Evolutionary conservation across 2,113 vertebrate species (phyloP), one percentile per base, ranked within the genome.

Genomic region (Regulus satrapa): DNA sequence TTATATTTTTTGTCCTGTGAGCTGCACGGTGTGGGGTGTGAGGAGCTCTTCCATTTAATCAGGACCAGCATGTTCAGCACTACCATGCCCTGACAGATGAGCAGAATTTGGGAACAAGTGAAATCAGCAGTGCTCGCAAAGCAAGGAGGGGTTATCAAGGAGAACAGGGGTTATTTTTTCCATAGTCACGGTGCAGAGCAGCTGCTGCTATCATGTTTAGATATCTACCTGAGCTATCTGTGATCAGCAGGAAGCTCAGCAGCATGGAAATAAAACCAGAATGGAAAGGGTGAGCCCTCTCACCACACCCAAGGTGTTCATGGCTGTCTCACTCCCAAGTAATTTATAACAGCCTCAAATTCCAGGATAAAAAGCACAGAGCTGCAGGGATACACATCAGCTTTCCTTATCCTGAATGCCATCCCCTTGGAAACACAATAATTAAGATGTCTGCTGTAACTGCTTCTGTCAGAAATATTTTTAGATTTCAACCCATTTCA

Each of bases 381-480:
- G 95, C 97, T 97, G 88, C 94, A 97, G 96, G 97, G 96, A 97
- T 93, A 96, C 94, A 79, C 96, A 73, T 97, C 98, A 98, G 85
- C 92, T 96, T 98, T 94, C 92, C 94, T 98, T 97, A 94, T 92
- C 86, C 11, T 49, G 92, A 36, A 95, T 98, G 98, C 95, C 98
- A 98, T 97, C 97, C 96, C 97, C 97, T 95, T 97, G 94, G 97
- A 98, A 98, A 98, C 96, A 96, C 92, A 97, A 97, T 98, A 98
- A 98, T 98, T 98, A 98, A 98, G 97, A 98, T 96, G 97, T 97
- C 97, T 98, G 85, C 49, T 97, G 78, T 93, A 98, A 97, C 96
- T 97, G 79, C 92, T 98, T 96, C 97, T 98, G 97, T 96, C 97
- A 98, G 96, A 97, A 98, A 96, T 98, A 98, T 95, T 98, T 98